Conservation (phyloP, 1,140 invertebrate species). For the Daktulosphaira vitifoliae region DNA sequence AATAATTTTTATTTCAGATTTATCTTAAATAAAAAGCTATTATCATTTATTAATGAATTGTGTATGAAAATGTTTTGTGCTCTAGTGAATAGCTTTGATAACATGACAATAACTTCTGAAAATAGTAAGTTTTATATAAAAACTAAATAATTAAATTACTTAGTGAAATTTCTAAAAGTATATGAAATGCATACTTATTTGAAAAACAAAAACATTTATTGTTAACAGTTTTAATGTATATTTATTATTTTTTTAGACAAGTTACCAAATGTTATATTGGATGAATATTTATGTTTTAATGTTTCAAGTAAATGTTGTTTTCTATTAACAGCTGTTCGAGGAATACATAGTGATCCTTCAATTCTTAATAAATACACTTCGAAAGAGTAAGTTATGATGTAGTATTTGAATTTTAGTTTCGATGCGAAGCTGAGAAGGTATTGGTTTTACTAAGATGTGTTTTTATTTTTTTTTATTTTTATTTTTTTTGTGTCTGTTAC, state of each 20-base stretch:
- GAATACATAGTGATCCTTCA: constrained; percentile 20
- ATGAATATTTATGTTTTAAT: constrained; percentile 14
- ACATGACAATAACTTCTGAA: background rate
- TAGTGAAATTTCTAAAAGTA: too few species aligned
- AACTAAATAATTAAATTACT: too few species aligned
- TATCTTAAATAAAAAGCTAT: constrained; percentile 11
- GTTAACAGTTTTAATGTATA: too few species aligned
- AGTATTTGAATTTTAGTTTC: too few species aligned
- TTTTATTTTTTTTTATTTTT: too few species aligned
- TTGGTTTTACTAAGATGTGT: too few species aligned
- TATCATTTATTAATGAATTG: constrained; percentile 19
- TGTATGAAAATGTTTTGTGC: constrained; percentile 22
- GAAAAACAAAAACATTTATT: too few species aligned
- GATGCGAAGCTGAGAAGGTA: too few species aligned
- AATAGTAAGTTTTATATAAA: too few species aligned
- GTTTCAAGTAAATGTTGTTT: constrained; percentile 29
- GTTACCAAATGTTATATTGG: background rate
- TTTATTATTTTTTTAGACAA: background rate
- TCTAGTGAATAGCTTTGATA: constrained; percentile 21
- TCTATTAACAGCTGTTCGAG: constrained; percentile 23
- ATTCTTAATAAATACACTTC: constrained; percentile 19
- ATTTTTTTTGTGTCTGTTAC: too few species aligned
- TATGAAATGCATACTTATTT: too few species aligned
- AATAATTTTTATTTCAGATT: constrained; percentile 17
- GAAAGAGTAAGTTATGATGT: constrained; percentile 8